Conservation (phyloP, 2,888 invertebrate genomes). For the Xanthorhoe spadicearia region DNA sequence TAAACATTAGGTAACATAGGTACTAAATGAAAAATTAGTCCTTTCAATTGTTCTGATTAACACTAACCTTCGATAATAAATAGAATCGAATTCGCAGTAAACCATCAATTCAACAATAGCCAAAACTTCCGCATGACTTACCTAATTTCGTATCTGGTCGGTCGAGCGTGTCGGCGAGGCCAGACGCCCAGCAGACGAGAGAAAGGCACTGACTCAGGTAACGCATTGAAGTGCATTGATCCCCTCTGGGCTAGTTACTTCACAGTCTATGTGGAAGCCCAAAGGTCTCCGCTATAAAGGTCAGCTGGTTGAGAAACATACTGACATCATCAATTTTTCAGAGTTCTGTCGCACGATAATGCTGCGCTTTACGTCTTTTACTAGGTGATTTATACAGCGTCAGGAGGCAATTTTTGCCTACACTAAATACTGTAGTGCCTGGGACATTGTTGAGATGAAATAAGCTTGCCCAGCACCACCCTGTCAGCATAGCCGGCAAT, state of each 20-base stretch:
- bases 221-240: conserved; percentile 54
- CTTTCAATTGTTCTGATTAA: too few relatives aligned
- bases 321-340: conserved; percentile 4
- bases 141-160: conserved; percentile 34
- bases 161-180: conserved; percentile 44
- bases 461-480: too few relatives aligned
- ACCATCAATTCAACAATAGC: conserved; percentile 7
- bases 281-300: conserved; percentile 21
- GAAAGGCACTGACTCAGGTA: conserved; percentile 69
- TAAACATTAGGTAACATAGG: too few relatives aligned
- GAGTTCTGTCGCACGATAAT: neutral
- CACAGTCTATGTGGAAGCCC: conserved; percentile 30
- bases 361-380: too few relatives aligned
- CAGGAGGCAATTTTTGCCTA: too few relatives aligned
- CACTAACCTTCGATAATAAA: neutral
- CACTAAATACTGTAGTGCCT: too few relatives aligned
- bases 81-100: neutral
- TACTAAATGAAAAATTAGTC: neutral
- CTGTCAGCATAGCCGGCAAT: too few relatives aligned
- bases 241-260: conserved; percentile 54
- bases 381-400: too few relatives aligned
- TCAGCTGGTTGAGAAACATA: conserved; percentile 14
- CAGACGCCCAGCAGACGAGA: conserved; percentile 74
- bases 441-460: too few relatives aligned
- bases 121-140: conserved; percentile 35